Percentiles rank a stretch among this genome's conserved stretches.
Evolutionary conservation across 2,888 invertebrate genomes (phyloP).

Genomic region (Agrypnus murinus): DNA sequence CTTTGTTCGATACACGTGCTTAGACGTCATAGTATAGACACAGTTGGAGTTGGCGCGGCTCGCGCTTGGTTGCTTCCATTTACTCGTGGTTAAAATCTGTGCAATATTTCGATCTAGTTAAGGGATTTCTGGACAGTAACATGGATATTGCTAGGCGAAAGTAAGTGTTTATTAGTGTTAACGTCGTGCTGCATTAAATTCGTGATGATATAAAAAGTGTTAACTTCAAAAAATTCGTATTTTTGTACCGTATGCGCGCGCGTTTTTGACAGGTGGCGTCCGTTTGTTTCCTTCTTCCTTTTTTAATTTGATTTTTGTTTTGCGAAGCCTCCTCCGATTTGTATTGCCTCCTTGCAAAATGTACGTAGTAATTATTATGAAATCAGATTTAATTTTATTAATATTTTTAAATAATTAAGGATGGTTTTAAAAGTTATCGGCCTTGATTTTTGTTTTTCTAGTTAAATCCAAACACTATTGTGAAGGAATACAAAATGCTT

Average conservation of each 20-base stretch:
- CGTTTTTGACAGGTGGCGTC: conserved; percentile 50
- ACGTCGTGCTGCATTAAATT: conserved; percentile 3
- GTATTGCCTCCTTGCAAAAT: neutral
- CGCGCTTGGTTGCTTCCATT: conserved; percentile 38
- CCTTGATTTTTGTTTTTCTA: conserved; percentile 27
- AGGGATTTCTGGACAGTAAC: conserved; percentile 36
- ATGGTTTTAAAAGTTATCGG: neutral
- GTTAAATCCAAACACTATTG: conserved; percentile 12
- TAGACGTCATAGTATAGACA: conserved; percentile 47
- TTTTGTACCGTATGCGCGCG: conserved; percentile 54
- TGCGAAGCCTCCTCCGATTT: neutral
- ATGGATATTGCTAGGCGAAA: conserved; percentile 58
- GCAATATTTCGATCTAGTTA: conserved; percentile 49
- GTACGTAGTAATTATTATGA: neutral
- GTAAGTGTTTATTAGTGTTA: conserved; percentile 54
- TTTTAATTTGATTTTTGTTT: conserved; percentile 20
- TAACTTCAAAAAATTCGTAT: conserved; percentile 29
- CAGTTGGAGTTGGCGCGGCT: conserved; percentile 52
- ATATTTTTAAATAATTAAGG: too few relatives aligned
- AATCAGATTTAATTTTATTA: too few relatives aligned
- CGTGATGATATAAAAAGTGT: neutral
- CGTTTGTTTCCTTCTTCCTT: conserved; percentile 45
- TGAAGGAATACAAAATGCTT: neutral
- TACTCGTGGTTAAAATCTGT: conserved; percentile 44
- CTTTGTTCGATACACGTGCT: conserved; percentile 58